phyloP scores from a whole-genome alignment of 2,888 invertebrate genomes.

The Limnephilus rhombicus region DNA sequence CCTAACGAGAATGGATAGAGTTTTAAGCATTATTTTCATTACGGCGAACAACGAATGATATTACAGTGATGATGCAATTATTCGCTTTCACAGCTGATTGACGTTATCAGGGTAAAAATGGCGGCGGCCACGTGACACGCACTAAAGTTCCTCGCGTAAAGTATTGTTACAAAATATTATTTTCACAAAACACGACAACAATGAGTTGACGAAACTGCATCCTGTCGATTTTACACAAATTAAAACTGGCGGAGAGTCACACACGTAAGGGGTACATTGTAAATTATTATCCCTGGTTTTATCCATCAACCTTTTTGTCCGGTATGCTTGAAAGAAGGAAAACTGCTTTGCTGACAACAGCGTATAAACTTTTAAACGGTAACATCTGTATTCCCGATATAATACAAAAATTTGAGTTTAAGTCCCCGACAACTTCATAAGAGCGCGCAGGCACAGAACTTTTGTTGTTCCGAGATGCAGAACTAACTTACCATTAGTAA shows the following conservation, averaged over 20 bases:
- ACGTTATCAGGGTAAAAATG: constrained; percentile 3
- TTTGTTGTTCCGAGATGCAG: too few species aligned
- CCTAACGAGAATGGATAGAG: too few species aligned
- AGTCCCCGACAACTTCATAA: too few species aligned
- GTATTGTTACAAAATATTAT: constrained; percentile 33
- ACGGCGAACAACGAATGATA: neutral
- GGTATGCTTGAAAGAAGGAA: too few species aligned
- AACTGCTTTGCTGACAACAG: too few species aligned
- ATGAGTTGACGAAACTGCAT: constrained; percentile 58
- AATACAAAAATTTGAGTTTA: too few species aligned
- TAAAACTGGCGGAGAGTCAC: neutral
- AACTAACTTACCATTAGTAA: too few species aligned
- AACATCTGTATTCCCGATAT: too few species aligned
- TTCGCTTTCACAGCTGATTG: constrained; percentile 19
- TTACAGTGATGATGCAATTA: constrained; percentile 34
- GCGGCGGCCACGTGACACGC: constrained; percentile 58
- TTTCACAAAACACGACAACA: constrained; percentile 59
- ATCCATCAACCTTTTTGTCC: too few species aligned
- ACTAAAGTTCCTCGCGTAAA: constrained; percentile 18
- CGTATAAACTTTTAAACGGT: too few species aligned
- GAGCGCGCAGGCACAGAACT: too few species aligned
- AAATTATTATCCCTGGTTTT: too few species aligned
- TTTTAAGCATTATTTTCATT: neutral
- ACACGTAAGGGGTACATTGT: neutral
- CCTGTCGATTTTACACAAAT: constrained; percentile 7